Evolutionary conservation across 2,888 invertebrate genomes (phyloP).

Genomic region (Stramonita haemastoma): DNA sequence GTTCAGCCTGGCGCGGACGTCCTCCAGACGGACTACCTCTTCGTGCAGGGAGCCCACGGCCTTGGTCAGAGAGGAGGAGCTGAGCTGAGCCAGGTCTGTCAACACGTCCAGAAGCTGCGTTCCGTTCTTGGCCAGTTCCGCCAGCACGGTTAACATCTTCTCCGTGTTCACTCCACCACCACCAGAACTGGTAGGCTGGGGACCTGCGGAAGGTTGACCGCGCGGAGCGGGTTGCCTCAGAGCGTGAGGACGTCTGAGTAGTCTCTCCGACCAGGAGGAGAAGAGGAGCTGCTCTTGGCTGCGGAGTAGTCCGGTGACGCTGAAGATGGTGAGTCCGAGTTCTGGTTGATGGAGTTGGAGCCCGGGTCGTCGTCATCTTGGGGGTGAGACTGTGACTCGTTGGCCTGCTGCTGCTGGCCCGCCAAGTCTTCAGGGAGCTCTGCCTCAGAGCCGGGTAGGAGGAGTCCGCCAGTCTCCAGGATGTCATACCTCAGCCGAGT

Average conservation of each 20-base stretch:
- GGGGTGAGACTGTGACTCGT: neutral
- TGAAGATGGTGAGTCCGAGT: neutral
- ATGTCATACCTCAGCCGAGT: slow-evolving; percentile 55
- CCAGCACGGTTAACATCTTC: slow-evolving; percentile 36
- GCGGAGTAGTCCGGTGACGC: neutral
- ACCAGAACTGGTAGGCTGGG: neutral
- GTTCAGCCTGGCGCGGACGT: slow-evolving; percentile 44
- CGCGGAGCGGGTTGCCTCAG: neutral
- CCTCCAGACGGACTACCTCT: slow-evolving; percentile 58
- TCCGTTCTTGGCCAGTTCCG: slow-evolving; percentile 48
- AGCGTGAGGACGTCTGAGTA: neutral
- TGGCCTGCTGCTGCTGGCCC: neutral
- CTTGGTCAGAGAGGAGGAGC: slow-evolving; percentile 56
- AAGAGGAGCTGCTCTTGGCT: neutral
- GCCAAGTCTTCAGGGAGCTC: slow-evolving; percentile 27
- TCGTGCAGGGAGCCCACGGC: slow-evolving; percentile 57
- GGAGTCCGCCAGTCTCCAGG: slow-evolving; percentile 27
- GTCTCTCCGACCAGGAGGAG: neutral
- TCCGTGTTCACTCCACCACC: neutral
- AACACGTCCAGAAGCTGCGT: slow-evolving; percentile 55
- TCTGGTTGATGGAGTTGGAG: neutral
- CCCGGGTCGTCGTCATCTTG: neutral
- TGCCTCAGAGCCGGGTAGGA: neutral
- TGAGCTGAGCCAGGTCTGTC: slow-evolving; percentile 63
- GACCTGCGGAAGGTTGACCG: neutral